Percentiles rank a stretch among this genome's conserved stretches.
Evolutionary conservation across 2,797 vertebrate species (phyloP).

Genomic region (Tadarida brasiliensis): DNA sequence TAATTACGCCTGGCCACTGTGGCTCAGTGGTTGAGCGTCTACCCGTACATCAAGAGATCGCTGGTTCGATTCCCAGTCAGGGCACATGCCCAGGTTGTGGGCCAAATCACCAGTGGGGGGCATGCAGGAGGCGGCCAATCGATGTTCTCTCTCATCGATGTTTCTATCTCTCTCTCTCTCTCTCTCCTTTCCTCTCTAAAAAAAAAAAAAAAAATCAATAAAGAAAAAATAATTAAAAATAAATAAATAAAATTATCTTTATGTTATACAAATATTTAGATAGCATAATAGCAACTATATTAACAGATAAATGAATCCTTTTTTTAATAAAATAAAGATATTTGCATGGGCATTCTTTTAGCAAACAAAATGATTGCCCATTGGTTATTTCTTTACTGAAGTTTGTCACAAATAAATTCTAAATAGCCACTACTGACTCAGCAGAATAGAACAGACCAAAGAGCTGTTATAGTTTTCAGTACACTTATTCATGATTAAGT

Average conservation of each 20-base stretch:
- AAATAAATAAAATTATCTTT: background rate
- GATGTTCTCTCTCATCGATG: no score
- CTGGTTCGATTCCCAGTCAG: no score
- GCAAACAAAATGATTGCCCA: background rate
- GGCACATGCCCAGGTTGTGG: no score
- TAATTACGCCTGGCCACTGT: background rate
- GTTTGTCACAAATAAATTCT: background rate
- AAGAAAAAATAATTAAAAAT: no score
- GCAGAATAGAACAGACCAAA: background rate
- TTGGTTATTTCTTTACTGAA: slow-evolving; percentile 6
- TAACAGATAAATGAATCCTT: background rate
- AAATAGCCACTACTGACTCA: background rate
- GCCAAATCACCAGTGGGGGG: no score
- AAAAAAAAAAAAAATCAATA: no score
- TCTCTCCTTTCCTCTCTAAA: no score
- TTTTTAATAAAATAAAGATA: slow-evolving; percentile 39
- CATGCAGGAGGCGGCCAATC: no score
- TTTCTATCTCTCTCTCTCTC: no score
- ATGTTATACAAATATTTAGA: slow-evolving; percentile 27
- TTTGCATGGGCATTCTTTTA: background rate
- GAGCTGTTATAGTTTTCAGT: slow-evolving; percentile 26
- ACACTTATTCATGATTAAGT: slow-evolving; percentile 74
- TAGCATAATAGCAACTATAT: background rate
- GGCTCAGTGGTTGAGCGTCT: no score
- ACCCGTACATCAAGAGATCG: no score